Evolutionary conservation across 2,113 vertebrate species (phyloP), one percentile per base, ranked within the genome.

Genomic region (Trematocara unimaculatum): DNA sequence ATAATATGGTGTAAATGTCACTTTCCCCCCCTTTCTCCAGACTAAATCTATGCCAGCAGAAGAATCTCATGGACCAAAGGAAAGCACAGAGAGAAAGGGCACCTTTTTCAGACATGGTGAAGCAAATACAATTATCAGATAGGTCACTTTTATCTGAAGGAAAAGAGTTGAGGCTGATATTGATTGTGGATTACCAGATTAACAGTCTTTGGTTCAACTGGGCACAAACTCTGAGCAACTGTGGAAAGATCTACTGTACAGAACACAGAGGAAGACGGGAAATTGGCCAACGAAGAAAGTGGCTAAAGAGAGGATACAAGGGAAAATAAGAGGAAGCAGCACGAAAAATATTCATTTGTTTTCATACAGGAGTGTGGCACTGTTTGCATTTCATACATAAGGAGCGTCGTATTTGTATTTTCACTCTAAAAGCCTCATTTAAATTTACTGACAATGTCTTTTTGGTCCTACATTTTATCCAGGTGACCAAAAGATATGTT

Each of bases 141-240:
- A 84, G 79, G 20, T 51, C 20, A 84, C 86, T 90, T 94, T 91
- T 94, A 92, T 93, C 89, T 67, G 40, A 42, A 80, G 85, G 79
- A 62, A 77, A 79, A 85, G 87, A 91, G 88, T 93, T 83, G 55
- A 91, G 78, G 83, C 72, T 20, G 84, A 82, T 94, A 94, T 94
- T 10, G 92, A 94, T 90, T 58, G 84, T 72, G 87, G 92, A 92
- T 96, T 94, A 95, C 91, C 81, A 92, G 93, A 96, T 95, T 94
- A 94, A 91, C 91, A 87, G 81, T 83, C 70, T 84, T 64, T 72
- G 79, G 79, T 93, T 90, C 84, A 86, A 82, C 82, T 42, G 53
- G 72, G 88, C 70, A 84, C 62, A 84, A 82, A 88, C 87, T 80
- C 40, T 83, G 62, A 79, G 82, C n/a, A 54, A 82, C 35, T 82